Conservation (phyloP, 2,888 invertebrate species). For the Amitus sp. region DNA sequence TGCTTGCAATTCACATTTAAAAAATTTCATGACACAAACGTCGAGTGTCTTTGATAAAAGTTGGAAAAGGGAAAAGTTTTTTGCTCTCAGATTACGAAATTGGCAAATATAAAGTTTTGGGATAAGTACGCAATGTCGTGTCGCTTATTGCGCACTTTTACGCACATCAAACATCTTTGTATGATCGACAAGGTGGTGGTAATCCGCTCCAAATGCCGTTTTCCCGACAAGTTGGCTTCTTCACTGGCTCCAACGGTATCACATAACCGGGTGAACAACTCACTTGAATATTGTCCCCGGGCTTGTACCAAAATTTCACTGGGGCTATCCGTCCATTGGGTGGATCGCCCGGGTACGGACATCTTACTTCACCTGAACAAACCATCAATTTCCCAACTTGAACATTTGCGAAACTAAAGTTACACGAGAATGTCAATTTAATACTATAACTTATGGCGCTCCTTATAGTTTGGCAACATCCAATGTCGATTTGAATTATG, state of each 20-base stretch:
- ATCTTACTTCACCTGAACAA: constrained; percentile 75
- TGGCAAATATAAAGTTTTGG: too few relatives aligned
- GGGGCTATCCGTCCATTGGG: constrained; percentile 77
- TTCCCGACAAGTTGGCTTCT: constrained; percentile 72
- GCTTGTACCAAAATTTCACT: constrained; percentile 78
- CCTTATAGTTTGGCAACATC: too few relatives aligned
- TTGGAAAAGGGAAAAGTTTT: too few relatives aligned
- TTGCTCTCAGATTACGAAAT: too few relatives aligned
- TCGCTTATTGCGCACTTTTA: constrained; percentile 1
- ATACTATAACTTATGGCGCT: too few relatives aligned
- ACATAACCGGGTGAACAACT: constrained; percentile 76
- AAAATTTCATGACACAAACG: too few relatives aligned
- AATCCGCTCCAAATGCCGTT: constrained; percentile 77
- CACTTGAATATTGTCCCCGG: constrained; percentile 77
- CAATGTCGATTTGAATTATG: too few relatives aligned
- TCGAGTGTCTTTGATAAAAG: too few relatives aligned
- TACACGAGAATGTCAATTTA: too few relatives aligned
- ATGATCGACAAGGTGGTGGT: constrained; percentile 75
- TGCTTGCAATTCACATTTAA: too few relatives aligned
- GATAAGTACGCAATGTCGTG: background rate
- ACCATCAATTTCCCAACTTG: background rate
- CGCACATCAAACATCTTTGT: constrained; percentile 69
- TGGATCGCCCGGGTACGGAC: constrained; percentile 78
- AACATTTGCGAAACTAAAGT: too few relatives aligned
- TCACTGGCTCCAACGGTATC: constrained; percentile 67